Percentiles rank a stretch among this genome's conserved stretches.
These are phyloP conservation scores for Calyptomena viridis DNA, from an alignment of 2,113 vertebrate species.

Conservation along the genomic window DNA sequence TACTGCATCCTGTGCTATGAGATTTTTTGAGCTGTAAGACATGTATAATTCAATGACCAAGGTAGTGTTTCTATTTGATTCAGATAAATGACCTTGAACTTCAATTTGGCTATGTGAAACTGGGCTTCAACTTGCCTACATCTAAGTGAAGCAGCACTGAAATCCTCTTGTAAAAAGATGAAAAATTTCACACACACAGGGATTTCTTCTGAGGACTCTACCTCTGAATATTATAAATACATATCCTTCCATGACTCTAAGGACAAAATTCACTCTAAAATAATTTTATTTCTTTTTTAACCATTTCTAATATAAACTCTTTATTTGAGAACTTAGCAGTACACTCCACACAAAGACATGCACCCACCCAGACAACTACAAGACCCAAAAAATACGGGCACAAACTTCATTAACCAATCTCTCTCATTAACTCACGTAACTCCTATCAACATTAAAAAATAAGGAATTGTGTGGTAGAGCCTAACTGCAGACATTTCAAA, in stretches of 20 bases:
- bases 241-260: neutral
- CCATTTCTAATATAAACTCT: neutral
- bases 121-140: neutral
- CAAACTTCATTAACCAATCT: neutral
- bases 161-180: neutral
- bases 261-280: neutral
- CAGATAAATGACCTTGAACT: slow-evolving; percentile 7
- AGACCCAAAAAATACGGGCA: neutral
- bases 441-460: neutral
- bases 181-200: neutral
- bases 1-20: neutral
- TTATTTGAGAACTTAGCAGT: neutral
- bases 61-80: neutral
- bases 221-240: neutral
- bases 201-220: neutral
- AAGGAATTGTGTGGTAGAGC: neutral
- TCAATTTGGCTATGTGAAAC: neutral
- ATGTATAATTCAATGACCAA: neutral
- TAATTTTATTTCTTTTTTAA: neutral
- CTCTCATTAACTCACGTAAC: neutral
- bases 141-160: neutral
- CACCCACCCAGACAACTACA: neutral
- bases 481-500: neutral
- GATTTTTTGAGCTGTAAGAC: neutral
- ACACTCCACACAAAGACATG: neutral